Percentiles rank a stretch among this genome's conserved stretches.
phyloP scores from a whole-genome alignment of 2,113 vertebrate genomes.

The Camelus bactrianus region DNA sequence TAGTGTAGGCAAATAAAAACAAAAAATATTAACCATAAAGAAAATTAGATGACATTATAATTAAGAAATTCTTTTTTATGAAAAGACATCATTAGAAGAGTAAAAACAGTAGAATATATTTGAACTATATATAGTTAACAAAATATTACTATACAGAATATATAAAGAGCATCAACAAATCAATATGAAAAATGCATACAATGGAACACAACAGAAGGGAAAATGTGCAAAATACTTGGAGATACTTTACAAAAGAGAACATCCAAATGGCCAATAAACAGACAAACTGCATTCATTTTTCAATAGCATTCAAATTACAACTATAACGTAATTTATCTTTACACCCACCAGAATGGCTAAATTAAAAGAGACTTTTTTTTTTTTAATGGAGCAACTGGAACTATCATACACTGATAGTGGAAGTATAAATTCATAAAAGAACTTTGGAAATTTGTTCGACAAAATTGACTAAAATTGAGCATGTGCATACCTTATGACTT shows the following conservation, averaged over 20 bases:
- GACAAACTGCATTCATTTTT: neutral
- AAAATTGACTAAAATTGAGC: neutral
- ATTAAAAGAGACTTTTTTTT: neutral
- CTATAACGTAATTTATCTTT: neutral
- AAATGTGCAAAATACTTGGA: neutral
- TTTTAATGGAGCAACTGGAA: neutral
- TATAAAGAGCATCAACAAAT: neutral
- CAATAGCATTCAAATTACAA: neutral
- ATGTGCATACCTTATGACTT: neutral
- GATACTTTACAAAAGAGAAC: neutral
- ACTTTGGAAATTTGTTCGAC: neutral
- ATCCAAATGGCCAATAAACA: neutral
- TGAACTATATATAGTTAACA: neutral
- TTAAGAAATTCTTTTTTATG: neutral
- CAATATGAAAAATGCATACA: neutral
- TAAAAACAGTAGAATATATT: neutral
- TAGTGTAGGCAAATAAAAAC: neutral
- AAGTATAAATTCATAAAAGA: neutral
- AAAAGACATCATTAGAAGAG: neutral
- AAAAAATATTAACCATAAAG: neutral
- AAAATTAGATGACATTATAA: neutral
- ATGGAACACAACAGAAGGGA: neutral
- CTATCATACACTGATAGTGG: neutral
- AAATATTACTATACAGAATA: neutral
- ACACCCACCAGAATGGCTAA: neutral